Evolutionary conservation across 53 echinoderm and acorn worm species (phyloP).

Genomic region (Astropecten irregularis): DNA sequence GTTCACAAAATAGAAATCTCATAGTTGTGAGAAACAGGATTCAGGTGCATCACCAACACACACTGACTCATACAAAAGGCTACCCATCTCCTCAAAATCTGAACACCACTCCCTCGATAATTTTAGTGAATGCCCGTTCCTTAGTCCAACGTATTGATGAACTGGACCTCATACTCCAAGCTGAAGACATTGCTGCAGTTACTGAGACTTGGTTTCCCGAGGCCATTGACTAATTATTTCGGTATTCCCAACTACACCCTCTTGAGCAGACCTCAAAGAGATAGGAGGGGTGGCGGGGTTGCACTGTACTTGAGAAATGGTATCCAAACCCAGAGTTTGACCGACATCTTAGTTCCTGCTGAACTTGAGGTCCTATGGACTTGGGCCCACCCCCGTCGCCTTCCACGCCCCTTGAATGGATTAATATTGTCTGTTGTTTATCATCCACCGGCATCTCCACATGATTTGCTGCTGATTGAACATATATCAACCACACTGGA

Average conservation of each 20-base stretch:
- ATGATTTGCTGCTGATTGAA: slow-evolving; percentile 5
- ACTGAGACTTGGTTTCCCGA: background rate
- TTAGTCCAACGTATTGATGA: too few relatives aligned
- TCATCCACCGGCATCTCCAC: slow-evolving; percentile 9
- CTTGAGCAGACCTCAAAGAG: background rate
- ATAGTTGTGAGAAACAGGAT: too few relatives aligned
- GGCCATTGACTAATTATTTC: slow-evolving; percentile 1
- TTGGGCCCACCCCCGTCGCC: slow-evolving; percentile 23
- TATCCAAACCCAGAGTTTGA: background rate
- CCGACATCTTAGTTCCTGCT: slow-evolving; percentile 5
- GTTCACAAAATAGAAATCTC: too few relatives aligned
- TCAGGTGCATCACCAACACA: too few relatives aligned
- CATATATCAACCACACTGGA: slow-evolving; percentile 36
- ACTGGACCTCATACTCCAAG: background rate
- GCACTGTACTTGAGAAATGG: background rate
- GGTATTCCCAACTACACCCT: slow-evolving; percentile 5
- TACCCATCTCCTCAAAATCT: background rate
- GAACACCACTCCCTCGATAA: background rate
- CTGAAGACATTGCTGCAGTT: background rate
- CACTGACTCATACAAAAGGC: too few relatives aligned
- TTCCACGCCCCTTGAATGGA: slow-evolving; percentile 9
- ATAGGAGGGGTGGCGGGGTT: slow-evolving; percentile 6
- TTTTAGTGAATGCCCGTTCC: too few relatives aligned
- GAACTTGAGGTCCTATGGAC: slow-evolving; percentile 26
- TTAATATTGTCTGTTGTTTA: slow-evolving; percentile 7